phyloP scores from a whole-genome alignment of 2,797 vertebrate species.

The Hydrophis major region DNA sequence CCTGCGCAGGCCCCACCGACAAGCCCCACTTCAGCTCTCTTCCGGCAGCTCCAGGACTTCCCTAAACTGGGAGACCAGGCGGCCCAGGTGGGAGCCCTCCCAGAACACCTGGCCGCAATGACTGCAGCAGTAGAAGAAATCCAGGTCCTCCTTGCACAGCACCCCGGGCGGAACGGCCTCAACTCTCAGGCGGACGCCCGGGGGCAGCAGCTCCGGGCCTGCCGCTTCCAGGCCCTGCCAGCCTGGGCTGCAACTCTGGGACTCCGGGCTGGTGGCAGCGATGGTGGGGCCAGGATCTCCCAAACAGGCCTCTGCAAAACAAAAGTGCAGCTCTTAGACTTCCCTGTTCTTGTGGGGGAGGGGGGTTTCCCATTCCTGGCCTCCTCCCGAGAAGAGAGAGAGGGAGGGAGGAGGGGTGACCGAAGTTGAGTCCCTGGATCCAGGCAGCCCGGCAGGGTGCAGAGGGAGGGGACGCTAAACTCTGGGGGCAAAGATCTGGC shows the following conservation, averaged over 20 bases:
- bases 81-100: conserved; percentile 85
- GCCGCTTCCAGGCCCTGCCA: neutral
- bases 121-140: conserved; percentile 82
- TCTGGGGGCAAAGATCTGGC: neutral
- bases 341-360: neutral
- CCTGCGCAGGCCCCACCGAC: neutral
- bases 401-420: too few relatives aligned
- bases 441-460: neutral
- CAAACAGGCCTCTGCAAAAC: conserved; percentile 7
- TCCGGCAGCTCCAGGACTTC: conserved; percentile 64
- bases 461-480: neutral
- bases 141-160: conserved; percentile 67
- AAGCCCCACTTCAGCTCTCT: neutral
- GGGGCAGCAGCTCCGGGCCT: conserved; percentile 59
- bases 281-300: accelerated
- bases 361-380: neutral
- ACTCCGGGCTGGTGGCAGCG: accelerated
- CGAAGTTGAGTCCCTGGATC: neutral
- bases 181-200: conserved; percentile 71
- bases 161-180: conserved; percentile 69
- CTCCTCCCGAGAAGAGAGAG: neutral
- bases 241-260: accelerated
- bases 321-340: conserved; percentile 10
- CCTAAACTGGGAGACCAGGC: conserved; percentile 74
- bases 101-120: conserved; percentile 89